phyloP scores from a whole-genome alignment of 2,113 vertebrate species.

The Podocnemis expansa region DNA sequence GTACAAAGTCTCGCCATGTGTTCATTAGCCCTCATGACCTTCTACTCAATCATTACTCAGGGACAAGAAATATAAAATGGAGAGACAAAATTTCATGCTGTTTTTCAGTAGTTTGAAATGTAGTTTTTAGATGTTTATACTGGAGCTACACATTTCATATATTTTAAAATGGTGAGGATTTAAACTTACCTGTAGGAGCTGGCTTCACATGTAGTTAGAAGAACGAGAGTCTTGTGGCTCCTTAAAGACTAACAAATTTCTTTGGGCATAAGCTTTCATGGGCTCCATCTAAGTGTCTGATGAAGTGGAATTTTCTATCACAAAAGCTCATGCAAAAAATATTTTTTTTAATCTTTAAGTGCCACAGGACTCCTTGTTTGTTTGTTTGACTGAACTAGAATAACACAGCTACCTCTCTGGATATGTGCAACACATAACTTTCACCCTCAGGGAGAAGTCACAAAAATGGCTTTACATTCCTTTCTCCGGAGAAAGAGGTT shows the following conservation, averaged over 20 bases:
- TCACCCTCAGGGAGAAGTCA: neutral
- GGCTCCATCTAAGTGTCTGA: no score
- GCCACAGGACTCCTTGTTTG: no score
- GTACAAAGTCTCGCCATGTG: neutral
- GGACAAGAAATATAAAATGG: neutral
- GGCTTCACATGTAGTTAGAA: neutral
- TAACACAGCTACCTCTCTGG: no score
- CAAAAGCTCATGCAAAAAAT: no score
- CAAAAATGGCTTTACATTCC: neutral
- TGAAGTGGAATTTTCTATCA: no score
- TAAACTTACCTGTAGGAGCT: neutral
- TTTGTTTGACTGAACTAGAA: no score
- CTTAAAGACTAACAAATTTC: constrained; percentile 14
- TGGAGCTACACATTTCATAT: neutral
- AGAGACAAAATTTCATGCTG: constrained; percentile 19
- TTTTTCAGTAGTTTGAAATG: constrained; percentile 30
- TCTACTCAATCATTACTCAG: constrained; percentile 5
- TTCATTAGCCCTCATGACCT: constrained; percentile 41
- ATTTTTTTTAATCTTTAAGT: no score
- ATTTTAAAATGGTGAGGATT: neutral
- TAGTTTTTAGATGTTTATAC: neutral
- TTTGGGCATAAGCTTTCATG: neutral
- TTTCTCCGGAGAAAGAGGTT: neutral
- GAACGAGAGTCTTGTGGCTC: no score
- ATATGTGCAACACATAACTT: neutral